These are phyloP conservation scores for Chironomus tepperi DNA, from an alignment of 1,140 invertebrate genomes.

Conservation along the genomic window DNA sequence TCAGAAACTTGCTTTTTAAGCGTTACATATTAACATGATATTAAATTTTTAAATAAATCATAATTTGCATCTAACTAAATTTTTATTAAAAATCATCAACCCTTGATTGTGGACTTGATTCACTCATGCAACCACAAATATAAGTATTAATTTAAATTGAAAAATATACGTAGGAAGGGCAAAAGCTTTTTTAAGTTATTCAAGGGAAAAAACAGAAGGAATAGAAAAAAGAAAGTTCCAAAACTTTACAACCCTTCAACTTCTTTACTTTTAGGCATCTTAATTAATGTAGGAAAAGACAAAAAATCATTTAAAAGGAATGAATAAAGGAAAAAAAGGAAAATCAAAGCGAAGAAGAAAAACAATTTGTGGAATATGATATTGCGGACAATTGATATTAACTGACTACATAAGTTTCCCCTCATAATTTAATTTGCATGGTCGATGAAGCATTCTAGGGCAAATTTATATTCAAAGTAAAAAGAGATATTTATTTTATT, in stretches of 20 bases:
- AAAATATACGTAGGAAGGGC: no score
- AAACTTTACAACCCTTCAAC: conserved; percentile 1
- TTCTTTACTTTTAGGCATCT: conserved; percentile 4
- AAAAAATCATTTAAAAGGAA: not conserved
- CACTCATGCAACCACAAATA: no score
- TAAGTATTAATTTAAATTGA: no score
- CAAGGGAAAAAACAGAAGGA: not conserved
- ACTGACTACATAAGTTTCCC: not conserved
- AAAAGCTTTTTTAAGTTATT: no score
- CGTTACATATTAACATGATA: no score
- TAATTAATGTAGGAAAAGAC: not conserved
- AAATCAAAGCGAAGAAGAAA: not conserved
- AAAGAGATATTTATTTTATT: not conserved
- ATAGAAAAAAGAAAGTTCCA: not conserved
- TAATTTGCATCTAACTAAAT: no score
- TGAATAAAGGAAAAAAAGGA: not conserved
- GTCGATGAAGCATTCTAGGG: not conserved
- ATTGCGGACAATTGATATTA: conserved; percentile 8
- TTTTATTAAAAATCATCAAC: no score
- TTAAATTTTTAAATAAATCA: no score
- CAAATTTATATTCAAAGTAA: not conserved
- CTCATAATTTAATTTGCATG: conserved; percentile 13
- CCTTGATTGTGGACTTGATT: no score
- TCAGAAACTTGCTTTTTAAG: no score
- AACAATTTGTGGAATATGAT: not conserved